Conservation (phyloP, 2,888 invertebrate species). For the Heliothis peltigera region DNA sequence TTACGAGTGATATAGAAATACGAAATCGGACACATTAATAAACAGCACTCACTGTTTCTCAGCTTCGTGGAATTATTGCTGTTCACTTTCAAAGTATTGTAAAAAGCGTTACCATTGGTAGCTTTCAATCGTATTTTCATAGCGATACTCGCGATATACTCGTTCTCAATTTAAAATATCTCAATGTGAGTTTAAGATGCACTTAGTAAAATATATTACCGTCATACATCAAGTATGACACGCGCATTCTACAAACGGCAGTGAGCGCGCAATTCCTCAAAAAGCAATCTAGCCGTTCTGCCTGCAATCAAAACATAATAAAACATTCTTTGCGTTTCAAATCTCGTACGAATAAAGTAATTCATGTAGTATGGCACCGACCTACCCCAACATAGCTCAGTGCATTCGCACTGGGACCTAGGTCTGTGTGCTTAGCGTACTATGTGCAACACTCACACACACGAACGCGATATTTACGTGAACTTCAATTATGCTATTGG, state of each 20-base stretch:
- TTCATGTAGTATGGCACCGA: conserved; percentile 53
- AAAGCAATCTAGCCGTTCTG: conserved; percentile 17
- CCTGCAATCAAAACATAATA: conserved; percentile 35
- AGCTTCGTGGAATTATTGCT: conserved; percentile 10
- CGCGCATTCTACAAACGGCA: conserved; percentile 7
- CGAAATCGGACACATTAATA: background rate
- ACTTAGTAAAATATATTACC: background rate
- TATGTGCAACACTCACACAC: conserved; percentile 61
- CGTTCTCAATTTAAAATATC: background rate
- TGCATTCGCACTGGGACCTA: conserved; percentile 71
- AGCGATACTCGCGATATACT: background rate
- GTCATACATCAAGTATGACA: conserved; percentile 7
- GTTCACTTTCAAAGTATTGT: conserved; percentile 1
- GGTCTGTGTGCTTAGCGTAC: conserved; percentile 62
- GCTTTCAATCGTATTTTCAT: background rate
- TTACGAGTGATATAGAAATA: background rate
- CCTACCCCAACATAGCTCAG: conserved; percentile 78
- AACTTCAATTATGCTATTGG: conserved; percentile 77
- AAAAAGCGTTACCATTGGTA: background rate
- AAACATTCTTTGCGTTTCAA: conserved; percentile 48
- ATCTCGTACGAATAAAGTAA: conserved; percentile 32
- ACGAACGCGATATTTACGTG: conserved; percentile 67
- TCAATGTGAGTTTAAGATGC: background rate
- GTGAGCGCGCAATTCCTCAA: background rate
- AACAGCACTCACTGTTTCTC: background rate